phyloP scores from a whole-genome alignment of 2,888 invertebrate species.

The Trichogramma evanescens region DNA sequence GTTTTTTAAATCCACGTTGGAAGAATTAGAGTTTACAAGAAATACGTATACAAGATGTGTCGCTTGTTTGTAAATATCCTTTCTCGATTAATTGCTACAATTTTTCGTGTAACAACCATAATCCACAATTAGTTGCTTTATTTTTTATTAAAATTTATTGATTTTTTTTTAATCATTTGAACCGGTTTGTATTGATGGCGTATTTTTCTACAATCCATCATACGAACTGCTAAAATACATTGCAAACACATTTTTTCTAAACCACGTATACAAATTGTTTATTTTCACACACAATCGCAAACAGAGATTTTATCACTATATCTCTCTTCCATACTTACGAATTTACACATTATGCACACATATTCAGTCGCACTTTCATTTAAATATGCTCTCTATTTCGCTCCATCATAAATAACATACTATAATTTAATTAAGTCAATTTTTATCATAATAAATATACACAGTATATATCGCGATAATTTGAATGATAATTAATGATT shows the following conservation, averaged over 20 bases:
- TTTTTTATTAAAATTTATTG: slow-evolving; percentile 19
- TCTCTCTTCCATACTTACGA: slow-evolving; percentile 16
- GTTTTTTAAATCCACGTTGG: slow-evolving; percentile 49
- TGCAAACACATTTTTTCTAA: slow-evolving; percentile 6
- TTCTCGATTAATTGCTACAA: slow-evolving; percentile 22
- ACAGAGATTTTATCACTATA: slow-evolving; percentile 26
- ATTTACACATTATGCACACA: slow-evolving; percentile 1
- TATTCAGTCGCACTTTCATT: neutral
- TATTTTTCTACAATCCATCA: neutral
- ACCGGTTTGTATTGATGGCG: slow-evolving; percentile 6
- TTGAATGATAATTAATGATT: slow-evolving; percentile 45
- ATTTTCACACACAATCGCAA: slow-evolving; percentile 14
- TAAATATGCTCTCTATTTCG: slow-evolving; percentile 6
- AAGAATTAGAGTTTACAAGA: slow-evolving; percentile 59
- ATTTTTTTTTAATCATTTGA: slow-evolving; percentile 23
- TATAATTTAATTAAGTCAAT: slow-evolving; percentile 28
- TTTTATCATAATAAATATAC: slow-evolving; percentile 39
- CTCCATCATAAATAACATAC: slow-evolving; percentile 19
- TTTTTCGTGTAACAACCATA: slow-evolving; percentile 18
- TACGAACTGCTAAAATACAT: slow-evolving; percentile 4
- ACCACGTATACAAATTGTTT: slow-evolving; percentile 7
- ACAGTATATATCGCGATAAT: slow-evolving; percentile 42
- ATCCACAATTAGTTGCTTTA: slow-evolving; percentile 18
- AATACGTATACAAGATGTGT: slow-evolving; percentile 70
- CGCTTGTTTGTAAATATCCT: slow-evolving; percentile 20